Conservation (phyloP, 53 echinoderm and acorn worm genomes). For the Paracentrotus lividus region DNA sequence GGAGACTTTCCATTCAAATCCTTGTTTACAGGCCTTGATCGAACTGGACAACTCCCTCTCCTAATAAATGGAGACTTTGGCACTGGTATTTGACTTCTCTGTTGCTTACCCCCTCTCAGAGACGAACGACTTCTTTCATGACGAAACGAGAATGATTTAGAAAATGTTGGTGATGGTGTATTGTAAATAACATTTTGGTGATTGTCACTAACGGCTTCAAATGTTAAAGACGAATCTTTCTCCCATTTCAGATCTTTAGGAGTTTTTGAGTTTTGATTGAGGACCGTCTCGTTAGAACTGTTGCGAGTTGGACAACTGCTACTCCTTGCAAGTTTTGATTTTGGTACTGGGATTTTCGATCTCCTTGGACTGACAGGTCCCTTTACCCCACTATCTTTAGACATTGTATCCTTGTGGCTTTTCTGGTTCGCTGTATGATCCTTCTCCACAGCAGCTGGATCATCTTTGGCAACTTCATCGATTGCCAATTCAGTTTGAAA, state of each 20-base stretch:
- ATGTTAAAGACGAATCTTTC: not conserved
- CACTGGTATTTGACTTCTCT: constrained; percentile 2
- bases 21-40: not conserved
- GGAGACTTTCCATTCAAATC: not conserved
- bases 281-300: not conserved
- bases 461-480: not conserved
- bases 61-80: constrained; percentile 6
- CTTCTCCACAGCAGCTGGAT: not conserved
- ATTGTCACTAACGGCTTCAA: not conserved
- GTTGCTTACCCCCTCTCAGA: not conserved
- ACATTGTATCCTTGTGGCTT: not conserved
- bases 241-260: not conserved
- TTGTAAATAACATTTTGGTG: not conserved
- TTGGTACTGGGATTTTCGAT: constrained; percentile 35
- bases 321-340: constrained; percentile 19
- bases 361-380: not conserved
- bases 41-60: not conserved
- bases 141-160: not conserved
- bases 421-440: not conserved
- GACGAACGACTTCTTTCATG: not conserved
- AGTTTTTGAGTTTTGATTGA: not conserved
- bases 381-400: not conserved
- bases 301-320: not conserved
- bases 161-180: not conserved
- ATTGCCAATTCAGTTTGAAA: not conserved